A percentile compares a stretch with the other conserved stretches of the same genome.
Conservation (phyloP, 2,888 invertebrate genomes). For the Trichogramma dendrolimi region DNA sequence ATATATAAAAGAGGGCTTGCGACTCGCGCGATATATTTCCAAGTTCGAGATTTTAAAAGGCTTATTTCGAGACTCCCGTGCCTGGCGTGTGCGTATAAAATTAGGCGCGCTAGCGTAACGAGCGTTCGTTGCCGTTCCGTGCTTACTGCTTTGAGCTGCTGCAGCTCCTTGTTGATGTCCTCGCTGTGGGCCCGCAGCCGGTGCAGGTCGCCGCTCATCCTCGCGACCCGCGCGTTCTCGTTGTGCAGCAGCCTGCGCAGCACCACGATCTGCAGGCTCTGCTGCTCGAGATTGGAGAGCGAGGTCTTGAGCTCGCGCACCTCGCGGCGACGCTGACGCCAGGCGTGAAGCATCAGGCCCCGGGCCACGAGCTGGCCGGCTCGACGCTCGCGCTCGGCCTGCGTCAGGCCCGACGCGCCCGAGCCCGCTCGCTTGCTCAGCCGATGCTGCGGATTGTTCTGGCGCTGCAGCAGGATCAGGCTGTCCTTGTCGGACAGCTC, state of each 20-base stretch:
- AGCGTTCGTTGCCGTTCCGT: too few species aligned
- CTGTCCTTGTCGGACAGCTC: not conserved
- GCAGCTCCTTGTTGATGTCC: slow-evolving; percentile 54
- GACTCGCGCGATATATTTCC: too few species aligned
- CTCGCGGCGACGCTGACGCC: slow-evolving; percentile 57
- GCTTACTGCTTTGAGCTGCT: slow-evolving; percentile 47
- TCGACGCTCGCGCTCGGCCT: not conserved
- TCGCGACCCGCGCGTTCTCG: slow-evolving; percentile 57
- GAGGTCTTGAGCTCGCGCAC: slow-evolving; percentile 53
- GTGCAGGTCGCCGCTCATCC: slow-evolving; percentile 54
- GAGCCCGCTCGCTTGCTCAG: not conserved
- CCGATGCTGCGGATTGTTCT: not conserved
- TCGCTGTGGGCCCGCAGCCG: slow-evolving; percentile 53
- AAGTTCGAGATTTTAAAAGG: too few species aligned
- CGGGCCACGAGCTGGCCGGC: slow-evolving; percentile 38
- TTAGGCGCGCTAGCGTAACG: too few species aligned
- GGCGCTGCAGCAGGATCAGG: not conserved
- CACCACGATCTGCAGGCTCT: slow-evolving; percentile 59
- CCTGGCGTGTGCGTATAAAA: too few species aligned
- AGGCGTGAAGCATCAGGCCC: slow-evolving; percentile 55
- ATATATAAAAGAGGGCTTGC: too few species aligned
- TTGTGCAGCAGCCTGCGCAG: slow-evolving; percentile 59
- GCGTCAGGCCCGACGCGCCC: not conserved
- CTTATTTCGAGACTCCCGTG: too few species aligned
- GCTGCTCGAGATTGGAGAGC: slow-evolving; percentile 54